Evolutionary conservation across 2,797 vertebrate genomes (phyloP).

Genomic region (Syngnathus acus): DNA sequence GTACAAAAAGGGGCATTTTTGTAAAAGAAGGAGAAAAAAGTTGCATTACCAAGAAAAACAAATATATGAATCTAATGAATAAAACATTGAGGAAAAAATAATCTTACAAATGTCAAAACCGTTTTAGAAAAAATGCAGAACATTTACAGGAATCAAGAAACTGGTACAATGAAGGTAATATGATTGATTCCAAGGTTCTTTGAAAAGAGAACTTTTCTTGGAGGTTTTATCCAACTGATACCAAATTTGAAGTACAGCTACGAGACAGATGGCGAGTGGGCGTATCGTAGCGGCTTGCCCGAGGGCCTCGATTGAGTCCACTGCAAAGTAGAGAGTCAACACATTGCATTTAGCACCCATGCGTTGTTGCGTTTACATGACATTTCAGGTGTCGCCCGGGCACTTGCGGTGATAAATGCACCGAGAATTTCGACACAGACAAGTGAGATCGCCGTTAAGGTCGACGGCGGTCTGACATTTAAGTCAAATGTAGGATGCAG

Average conservation of each 20-base stretch:
- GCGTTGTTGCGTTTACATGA: not conserved
- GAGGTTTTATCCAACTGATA: too few species aligned
- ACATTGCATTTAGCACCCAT: not conserved
- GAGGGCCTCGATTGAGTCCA: not conserved
- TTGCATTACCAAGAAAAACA: too few species aligned
- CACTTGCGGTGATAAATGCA: conserved; percentile 5
- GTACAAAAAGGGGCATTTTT: not conserved
- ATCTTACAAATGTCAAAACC: too few species aligned
- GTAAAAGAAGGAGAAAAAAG: too few species aligned
- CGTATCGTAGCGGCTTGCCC: not conserved
- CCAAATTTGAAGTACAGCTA: too few species aligned
- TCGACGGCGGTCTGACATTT: not conserved
- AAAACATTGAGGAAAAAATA: not conserved
- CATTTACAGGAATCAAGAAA: too few species aligned
- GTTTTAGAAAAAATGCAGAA: too few species aligned
- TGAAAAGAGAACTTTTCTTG: too few species aligned
- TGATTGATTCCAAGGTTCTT: too few species aligned
- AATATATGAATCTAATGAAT: too few species aligned
- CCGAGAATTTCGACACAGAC: conserved; percentile 31
- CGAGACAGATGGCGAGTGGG: not conserved
- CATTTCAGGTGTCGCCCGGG: not conserved
- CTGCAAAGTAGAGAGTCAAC: not conserved
- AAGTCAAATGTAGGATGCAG: conserved; percentile 1
- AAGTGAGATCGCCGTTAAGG: not conserved
- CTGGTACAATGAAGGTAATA: too few species aligned